Conservation (phyloP, 2,888 invertebrate genomes). For the Teleiodes luculella region DNA sequence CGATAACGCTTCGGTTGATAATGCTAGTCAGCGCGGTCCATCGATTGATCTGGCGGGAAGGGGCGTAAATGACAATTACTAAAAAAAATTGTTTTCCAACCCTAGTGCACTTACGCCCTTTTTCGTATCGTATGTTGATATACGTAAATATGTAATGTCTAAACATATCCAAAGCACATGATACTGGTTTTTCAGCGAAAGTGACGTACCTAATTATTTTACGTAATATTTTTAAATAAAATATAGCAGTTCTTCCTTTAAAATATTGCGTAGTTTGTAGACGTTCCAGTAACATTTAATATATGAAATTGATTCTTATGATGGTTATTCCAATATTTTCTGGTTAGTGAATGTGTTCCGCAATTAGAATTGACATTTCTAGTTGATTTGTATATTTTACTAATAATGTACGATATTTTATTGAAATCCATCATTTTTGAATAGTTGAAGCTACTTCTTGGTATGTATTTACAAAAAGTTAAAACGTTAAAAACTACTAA, state of each 20-base stretch:
- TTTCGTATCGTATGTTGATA: conserved; percentile 9
- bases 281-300: conserved; percentile 32
- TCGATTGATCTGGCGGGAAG: conserved; percentile 21
- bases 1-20: conserved; percentile 42
- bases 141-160: conserved; percentile 27
- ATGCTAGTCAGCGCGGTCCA: conserved; percentile 44
- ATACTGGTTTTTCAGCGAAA: conserved; percentile 31
- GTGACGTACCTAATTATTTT: conserved; percentile 38
- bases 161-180: conserved; percentile 49
- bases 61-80: conserved; percentile 12
- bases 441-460: background rate
- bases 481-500: conserved; percentile 15
- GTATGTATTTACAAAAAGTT: conserved; percentile 1
- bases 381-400: conserved; percentile 3
- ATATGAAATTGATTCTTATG: conserved; percentile 56
- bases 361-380: background rate
- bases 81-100: background rate
- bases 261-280: conserved; percentile 42
- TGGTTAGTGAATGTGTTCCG: conserved; percentile 57
- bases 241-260: conserved; percentile 43
- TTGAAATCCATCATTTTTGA: conserved; percentile 3
- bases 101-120: conserved; percentile 4
- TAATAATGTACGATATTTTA: conserved; percentile 11
- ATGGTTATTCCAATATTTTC: conserved; percentile 59
- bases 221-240: conserved; percentile 26